Evolutionary conservation across 1,140 invertebrate species (phyloP).

Genomic region (Pseudomyrmex flavicornis): DNA sequence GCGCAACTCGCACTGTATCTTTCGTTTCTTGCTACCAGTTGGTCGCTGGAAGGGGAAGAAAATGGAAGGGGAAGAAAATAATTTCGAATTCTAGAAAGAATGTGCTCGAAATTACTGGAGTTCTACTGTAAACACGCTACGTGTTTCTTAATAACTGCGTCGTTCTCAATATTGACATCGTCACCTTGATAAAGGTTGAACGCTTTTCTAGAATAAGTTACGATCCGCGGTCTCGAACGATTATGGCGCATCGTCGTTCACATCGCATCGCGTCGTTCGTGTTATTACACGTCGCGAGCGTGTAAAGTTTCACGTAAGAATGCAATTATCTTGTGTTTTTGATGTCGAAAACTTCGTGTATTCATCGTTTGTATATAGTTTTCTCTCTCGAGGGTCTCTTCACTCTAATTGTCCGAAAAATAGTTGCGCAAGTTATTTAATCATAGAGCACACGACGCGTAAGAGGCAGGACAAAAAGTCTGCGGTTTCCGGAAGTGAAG

Average conservation of each 20-base stretch:
- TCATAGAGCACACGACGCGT: slow-evolving; percentile 18
- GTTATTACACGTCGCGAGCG: not conserved
- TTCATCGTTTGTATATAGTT: slow-evolving; percentile 13
- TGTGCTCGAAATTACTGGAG: too few relatives aligned
- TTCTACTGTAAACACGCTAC: not conserved
- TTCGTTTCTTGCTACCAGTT: too few relatives aligned
- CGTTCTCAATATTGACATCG: not conserved
- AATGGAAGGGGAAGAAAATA: too few relatives aligned
- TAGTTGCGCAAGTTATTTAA: slow-evolving; percentile 61
- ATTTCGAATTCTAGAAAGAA: too few relatives aligned
- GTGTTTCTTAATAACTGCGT: not conserved
- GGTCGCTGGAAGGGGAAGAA: too few relatives aligned
- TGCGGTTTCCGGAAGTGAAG: not conserved
- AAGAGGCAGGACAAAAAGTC: not conserved
- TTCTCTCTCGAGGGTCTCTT: not conserved
- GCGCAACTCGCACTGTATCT: too few relatives aligned
- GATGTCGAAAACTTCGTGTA: slow-evolving; percentile 4
- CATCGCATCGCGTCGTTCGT: not conserved
- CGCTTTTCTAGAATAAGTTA: not conserved
- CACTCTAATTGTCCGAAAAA: slow-evolving; percentile 24
- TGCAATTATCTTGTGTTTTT: slow-evolving; percentile 47
- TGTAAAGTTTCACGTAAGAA: slow-evolving; percentile 38
- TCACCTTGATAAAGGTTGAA: not conserved
- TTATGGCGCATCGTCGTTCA: not conserved
- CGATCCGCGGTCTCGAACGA: too few relatives aligned